Evolutionary conservation across 2,888 invertebrate species (phyloP).

Genomic region (Meiosimyza platycephala): DNA sequence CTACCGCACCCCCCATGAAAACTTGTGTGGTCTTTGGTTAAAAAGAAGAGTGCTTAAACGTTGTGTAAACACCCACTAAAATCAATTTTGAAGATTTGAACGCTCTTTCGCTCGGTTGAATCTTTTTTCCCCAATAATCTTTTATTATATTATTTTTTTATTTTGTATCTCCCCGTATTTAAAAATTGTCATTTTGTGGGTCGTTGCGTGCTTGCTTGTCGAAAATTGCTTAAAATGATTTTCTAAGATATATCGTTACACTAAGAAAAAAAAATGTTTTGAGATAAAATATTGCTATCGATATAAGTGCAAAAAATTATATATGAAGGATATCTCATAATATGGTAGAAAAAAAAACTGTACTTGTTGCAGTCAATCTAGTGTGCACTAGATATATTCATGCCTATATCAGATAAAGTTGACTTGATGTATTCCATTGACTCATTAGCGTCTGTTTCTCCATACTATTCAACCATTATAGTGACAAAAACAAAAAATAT

Average conservation of each 20-base stretch:
- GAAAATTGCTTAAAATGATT: slow-evolving; percentile 39
- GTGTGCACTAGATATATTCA: no score
- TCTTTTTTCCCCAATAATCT: not conserved
- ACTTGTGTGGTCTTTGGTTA: slow-evolving; percentile 43
- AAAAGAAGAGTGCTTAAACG: slow-evolving; percentile 54
- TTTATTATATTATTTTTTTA: not conserved
- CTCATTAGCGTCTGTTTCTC: no score
- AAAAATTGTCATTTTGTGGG: slow-evolving; percentile 45
- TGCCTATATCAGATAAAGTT: no score
- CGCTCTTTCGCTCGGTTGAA: slow-evolving; percentile 16
- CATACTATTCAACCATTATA: no score
- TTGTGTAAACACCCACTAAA: slow-evolving; percentile 64
- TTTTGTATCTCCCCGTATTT: not conserved
- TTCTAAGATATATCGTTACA: not conserved
- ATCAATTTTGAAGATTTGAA: slow-evolving; percentile 61
- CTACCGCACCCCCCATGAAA: slow-evolving; percentile 56
- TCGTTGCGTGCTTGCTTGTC: slow-evolving; percentile 46
- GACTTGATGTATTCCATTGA: no score
- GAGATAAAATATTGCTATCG: no score
- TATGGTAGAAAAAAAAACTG: no score
- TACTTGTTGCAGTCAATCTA: no score
- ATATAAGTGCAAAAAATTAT: no score
- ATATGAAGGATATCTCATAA: no score
- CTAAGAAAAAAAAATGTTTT: no score
- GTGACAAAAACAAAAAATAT: no score